phyloP scores from a whole-genome alignment of 2,888 invertebrate species.

The Julus scandinavius region DNA sequence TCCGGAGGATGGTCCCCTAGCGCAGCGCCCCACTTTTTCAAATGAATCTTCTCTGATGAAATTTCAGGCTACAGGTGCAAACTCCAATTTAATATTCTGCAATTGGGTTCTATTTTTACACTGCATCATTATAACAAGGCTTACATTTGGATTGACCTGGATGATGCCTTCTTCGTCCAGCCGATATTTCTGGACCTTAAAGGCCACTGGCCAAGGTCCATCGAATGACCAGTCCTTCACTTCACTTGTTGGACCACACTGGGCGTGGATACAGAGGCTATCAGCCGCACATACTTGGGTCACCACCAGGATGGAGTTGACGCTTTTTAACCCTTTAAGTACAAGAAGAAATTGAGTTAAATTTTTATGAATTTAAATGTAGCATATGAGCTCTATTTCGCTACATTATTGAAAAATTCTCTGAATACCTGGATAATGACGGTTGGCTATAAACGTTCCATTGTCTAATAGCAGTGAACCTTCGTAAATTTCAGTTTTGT shows the following conservation, averaged over 20 bases:
- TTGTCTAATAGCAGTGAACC: not conserved
- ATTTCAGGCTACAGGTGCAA: not conserved
- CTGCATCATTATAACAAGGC: not conserved
- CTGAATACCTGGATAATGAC: not conserved
- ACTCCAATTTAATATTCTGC: not conserved
- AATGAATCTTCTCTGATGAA: not conserved
- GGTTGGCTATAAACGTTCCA: not conserved
- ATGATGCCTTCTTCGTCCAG: not conserved
- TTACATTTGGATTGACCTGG: not conserved
- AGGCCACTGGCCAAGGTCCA: not conserved
- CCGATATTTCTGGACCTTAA: not conserved
- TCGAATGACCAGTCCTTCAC: not conserved
- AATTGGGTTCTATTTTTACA: too few relatives aligned
- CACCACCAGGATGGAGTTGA: not conserved
- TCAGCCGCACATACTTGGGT: not conserved
- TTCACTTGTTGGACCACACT: not conserved
- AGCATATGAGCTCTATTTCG: too few relatives aligned
- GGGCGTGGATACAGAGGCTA: not conserved
- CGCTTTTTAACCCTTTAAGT: not conserved
- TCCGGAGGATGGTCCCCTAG: not conserved
- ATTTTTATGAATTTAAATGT: too few relatives aligned
- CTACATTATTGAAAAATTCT: too few relatives aligned
- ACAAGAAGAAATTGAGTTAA: too few relatives aligned
- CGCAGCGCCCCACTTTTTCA: not conserved
- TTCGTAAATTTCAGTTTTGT: not conserved